phyloP scores from a whole-genome alignment of 2,113 vertebrate species.

The Saguinus midas region DNA sequence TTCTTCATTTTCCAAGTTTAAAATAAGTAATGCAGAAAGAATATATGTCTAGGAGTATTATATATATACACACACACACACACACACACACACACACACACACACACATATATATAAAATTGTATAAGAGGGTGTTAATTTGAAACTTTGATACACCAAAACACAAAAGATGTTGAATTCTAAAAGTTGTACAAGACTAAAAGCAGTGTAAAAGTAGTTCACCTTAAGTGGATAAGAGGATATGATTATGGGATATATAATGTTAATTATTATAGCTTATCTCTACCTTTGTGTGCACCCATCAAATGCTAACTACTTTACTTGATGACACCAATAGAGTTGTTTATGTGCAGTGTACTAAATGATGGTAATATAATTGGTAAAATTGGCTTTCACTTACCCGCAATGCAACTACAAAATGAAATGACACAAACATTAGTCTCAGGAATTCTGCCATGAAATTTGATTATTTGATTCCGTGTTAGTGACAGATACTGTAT shows the following conservation, averaged over 20 bases:
- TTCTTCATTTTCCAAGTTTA: background rate
- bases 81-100: too few relatives aligned
- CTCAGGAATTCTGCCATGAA: constrained; percentile 69
- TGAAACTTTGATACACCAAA: too few relatives aligned
- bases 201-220: too few relatives aligned
- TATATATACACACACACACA: too few relatives aligned
- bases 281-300: background rate
- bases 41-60: background rate
- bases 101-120: background rate
- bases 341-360: constrained; percentile 54
- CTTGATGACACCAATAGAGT: constrained; percentile 41
- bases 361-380: constrained; percentile 57
- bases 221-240: too few relatives aligned
- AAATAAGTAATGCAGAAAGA: background rate
- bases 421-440: constrained; percentile 63
- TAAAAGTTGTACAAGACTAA: too few relatives aligned
- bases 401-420: constrained; percentile 58
- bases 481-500: constrained; percentile 62
- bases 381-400: constrained; percentile 61
- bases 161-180: too few relatives aligned
- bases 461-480: constrained; percentile 68
- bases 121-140: too few relatives aligned
- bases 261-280: background rate
- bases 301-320: constrained; percentile 55
- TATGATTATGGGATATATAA: background rate